Base-by-base conservation (phyloP, 2,113 vertebrate species). In the Gymnocephalus cernua region DNA sequence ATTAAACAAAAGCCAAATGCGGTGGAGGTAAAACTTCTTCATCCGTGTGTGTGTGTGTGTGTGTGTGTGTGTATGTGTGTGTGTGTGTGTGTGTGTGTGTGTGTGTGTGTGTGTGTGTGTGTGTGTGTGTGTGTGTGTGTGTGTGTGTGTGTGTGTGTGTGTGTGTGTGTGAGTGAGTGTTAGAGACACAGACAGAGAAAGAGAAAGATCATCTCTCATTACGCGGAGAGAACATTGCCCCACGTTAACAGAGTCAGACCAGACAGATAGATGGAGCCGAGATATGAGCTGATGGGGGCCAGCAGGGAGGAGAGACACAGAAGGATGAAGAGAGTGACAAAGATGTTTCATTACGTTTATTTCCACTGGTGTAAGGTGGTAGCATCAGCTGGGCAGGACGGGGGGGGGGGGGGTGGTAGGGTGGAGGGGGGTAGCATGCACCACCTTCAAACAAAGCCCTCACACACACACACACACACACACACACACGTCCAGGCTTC, bases 381-480 rank as follows among this genome's bases (percentile, higher is more conserved):
- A 77, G 79, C 86, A 67, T 89, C 78, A 86, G 79, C 77, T 76
- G 72, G 83, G 78, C 71, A 57, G 74, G 74, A 64, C 12, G 0
- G 35, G 38, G 58, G 38, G 25, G n/a, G 6, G 15, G 45, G 51
- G 4, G 27, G 65, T 25, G 44, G 16, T 48, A 48, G 35, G 51
- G 53, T 38, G 21, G 41, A 11, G 57, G 50, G 50, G 25, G 74
- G 32, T 48, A 63, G 83, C 78, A 64, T 73, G 84, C 89, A 86
- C 85, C 90, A 95, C 94, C 91, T 94, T 94, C 89, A 93, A 89
- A 95, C 93, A 95, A 95, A 95, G 93, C 90, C 88, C 75, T 47
- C 57, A 65, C 76, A 64, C 74, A 68, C 76, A 67, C 78, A 32
- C 76, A 57, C 72, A 64, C 73, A 61, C 56, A 21, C 64, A 53